Evolutionary conservation across 2,113 vertebrate genomes (phyloP).

Genomic region (Toxostoma redivivum): DNA sequence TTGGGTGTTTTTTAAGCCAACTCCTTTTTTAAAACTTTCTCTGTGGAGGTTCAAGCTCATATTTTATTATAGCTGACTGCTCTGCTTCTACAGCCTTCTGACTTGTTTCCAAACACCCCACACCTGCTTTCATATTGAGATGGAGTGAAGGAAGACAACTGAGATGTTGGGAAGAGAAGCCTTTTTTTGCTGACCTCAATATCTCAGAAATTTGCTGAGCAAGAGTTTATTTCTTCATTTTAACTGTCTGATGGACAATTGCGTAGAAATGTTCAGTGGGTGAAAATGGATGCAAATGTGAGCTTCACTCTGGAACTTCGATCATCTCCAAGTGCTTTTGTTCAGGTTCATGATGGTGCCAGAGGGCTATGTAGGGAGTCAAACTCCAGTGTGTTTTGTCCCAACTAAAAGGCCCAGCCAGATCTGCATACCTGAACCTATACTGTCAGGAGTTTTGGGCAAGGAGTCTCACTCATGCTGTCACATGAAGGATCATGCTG

Average conservation of each 20-base stretch:
- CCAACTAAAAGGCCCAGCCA: neutral
- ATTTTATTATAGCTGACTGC: neutral
- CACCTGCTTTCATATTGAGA: neutral
- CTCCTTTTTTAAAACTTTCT: neutral
- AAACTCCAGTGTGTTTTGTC: neutral
- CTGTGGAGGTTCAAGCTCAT: neutral
- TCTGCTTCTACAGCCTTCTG: neutral
- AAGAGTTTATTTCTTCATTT: neutral
- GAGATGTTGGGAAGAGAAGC: neutral
- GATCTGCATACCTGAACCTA: neutral
- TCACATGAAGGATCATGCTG: neutral
- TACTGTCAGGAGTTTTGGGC: neutral
- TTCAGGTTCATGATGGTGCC: neutral
- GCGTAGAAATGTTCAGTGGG: neutral
- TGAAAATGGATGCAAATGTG: neutral
- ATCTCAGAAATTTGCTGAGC: neutral
- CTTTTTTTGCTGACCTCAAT: neutral
- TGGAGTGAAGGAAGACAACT: neutral
- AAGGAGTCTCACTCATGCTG: neutral
- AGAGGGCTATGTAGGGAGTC: fast-evolving
- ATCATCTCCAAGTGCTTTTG: neutral
- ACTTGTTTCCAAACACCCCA: neutral
- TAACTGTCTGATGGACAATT: neutral
- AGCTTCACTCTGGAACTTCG: neutral
- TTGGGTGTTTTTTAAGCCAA: neutral